These are phyloP conservation scores for Takifugu rubripes DNA, from an alignment of 2,797 vertebrate genomes.

Conservation along the genomic window DNA sequence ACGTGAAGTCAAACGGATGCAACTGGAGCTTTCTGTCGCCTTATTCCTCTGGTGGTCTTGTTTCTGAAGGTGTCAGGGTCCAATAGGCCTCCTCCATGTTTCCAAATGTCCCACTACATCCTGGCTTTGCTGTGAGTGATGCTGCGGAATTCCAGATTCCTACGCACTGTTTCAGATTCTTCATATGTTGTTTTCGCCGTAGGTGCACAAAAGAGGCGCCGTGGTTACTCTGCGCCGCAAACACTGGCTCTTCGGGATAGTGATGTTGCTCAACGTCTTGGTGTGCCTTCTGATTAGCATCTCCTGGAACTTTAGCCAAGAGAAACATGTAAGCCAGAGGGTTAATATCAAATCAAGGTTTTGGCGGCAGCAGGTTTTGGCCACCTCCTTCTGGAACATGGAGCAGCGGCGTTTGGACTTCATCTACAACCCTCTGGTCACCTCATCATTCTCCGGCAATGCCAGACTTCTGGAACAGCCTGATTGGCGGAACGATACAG, in stretches of 20 bases:
- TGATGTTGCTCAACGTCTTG: constrained; percentile 84
- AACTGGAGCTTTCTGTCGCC: background rate
- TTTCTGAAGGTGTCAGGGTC: background rate
- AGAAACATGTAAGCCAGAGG: constrained; percentile 45
- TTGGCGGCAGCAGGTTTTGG: constrained; percentile 82
- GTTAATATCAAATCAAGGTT: constrained; percentile 17
- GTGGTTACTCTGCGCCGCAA: constrained; percentile 76
- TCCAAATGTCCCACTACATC: constrained; percentile 30
- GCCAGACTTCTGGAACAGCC: constrained; percentile 60
- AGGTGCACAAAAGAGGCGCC: constrained; percentile 57
- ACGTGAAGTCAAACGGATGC: constrained; percentile 1
- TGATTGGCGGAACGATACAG: constrained; percentile 58
- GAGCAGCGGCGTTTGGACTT: constrained; percentile 85
- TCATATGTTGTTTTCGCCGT: background rate
- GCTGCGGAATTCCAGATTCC: background rate
- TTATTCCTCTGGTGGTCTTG: background rate
- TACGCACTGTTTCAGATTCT: background rate
- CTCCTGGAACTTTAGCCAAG: constrained; percentile 71
- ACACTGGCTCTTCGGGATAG: constrained; percentile 76
- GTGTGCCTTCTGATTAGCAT: constrained; percentile 84
- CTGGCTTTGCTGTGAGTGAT: constrained; percentile 33
- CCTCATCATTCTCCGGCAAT: constrained; percentile 44
- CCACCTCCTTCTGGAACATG: constrained; percentile 86
- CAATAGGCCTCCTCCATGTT: constrained; percentile 29
- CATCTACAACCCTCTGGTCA: constrained; percentile 78